These are phyloP conservation scores for Eidolon helvum DNA, from an alignment of 2,113 vertebrate genomes.

Conservation along the genomic window DNA sequence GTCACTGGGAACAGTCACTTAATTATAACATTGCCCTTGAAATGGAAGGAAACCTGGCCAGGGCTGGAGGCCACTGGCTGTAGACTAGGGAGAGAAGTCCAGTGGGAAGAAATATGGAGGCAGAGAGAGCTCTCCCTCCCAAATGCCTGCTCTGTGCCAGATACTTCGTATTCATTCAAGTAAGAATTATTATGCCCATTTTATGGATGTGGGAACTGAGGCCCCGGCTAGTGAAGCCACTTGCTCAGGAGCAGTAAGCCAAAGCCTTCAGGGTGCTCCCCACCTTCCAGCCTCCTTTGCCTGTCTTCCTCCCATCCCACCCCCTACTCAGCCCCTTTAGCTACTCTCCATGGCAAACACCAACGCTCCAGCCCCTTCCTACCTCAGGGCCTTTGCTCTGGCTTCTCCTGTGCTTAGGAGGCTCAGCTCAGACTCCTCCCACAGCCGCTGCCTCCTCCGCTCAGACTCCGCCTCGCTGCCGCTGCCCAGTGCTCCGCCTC, in stretches of 20 bases:
- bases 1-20: background rate
- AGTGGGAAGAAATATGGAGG: fast-evolving
- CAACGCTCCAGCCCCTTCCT: background rate
- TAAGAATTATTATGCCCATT: background rate
- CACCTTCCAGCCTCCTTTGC: background rate
- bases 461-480: background rate
- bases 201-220: background rate
- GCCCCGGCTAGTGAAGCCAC: background rate
- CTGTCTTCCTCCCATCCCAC: background rate
- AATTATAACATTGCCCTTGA: background rate
- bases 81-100: background rate
- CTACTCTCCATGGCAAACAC: background rate
- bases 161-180: background rate
- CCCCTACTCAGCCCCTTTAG: background rate
- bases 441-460: background rate
- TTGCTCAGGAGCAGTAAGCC: background rate
- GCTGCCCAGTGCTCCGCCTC: fast-evolving
- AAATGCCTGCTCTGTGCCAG: background rate
- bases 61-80: background rate
- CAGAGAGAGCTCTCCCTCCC: background rate
- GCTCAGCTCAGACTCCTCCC: background rate
- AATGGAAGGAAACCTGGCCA: background rate
- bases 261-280: background rate
- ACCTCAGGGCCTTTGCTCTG: background rate
- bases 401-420: background rate